Percentiles rank a stretch among this genome's conserved stretches.
These are phyloP conservation scores for Mugil cephalus DNA, from an alignment of 2,113 vertebrate genomes.

Conservation along the genomic window DNA sequence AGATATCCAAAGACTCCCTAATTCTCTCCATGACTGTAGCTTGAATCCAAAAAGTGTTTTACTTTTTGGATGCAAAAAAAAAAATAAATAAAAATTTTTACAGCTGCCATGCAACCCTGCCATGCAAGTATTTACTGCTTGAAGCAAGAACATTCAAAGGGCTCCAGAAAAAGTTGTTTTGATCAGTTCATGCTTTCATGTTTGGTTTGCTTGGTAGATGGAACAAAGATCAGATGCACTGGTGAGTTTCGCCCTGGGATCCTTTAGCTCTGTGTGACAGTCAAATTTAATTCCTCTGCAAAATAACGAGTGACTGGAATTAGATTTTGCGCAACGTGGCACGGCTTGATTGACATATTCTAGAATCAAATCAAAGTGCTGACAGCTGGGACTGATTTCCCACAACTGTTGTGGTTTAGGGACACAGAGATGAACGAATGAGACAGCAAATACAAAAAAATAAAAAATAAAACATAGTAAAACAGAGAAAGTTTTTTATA, in stretches of 20 bases:
- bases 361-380: constrained; percentile 82
- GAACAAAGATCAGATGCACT: constrained; percentile 68
- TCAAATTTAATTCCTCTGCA: constrained; percentile 59
- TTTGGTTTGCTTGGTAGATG: constrained; percentile 45
- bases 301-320: constrained; percentile 75
- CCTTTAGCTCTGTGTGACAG: constrained; percentile 51
- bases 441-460: constrained; percentile 61
- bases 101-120: constrained; percentile 53
- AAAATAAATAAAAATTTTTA: constrained; percentile 21
- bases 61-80: constrained; percentile 28
- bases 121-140: constrained; percentile 61
- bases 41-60: constrained; percentile 19
- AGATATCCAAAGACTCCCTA: constrained; percentile 11
- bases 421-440: constrained; percentile 58
- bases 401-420: constrained; percentile 76
- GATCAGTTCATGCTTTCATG: constrained; percentile 68
- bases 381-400: constrained; percentile 80
- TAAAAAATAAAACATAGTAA: constrained; percentile 43
- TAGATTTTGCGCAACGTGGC: constrained; percentile 69
- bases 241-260: constrained; percentile 59
- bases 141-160: constrained; percentile 61
- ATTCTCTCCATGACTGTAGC: constrained; percentile 22
- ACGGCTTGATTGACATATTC: constrained; percentile 78
- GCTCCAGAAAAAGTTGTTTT: constrained; percentile 64
- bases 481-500: constrained; percentile 44